Conservation (phyloP, 2,797 vertebrate genomes). For the Myotis planiceps region DNA sequence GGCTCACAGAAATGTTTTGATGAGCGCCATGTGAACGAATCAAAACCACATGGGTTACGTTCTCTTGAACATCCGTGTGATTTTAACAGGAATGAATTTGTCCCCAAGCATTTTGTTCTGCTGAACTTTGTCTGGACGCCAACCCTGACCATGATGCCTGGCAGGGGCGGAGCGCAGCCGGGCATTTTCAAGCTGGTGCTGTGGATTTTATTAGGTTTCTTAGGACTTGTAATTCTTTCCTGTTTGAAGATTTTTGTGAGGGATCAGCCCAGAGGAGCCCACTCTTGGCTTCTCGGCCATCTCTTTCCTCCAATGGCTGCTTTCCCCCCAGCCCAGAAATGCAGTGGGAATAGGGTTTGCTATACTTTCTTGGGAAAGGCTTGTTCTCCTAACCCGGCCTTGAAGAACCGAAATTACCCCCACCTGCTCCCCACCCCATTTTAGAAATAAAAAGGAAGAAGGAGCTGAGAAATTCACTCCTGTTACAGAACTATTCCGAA, state of each 20-base stretch:
- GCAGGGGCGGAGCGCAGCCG: not conserved
- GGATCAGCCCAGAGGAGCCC: not conserved
- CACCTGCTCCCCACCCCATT: not conserved
- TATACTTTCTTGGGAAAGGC: not conserved
- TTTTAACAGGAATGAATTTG: slow-evolving; percentile 26
- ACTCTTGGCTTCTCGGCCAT: not conserved
- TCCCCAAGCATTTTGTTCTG: not conserved
- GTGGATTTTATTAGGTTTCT: not conserved
- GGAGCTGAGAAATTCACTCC: not conserved
- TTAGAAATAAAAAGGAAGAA: not conserved
- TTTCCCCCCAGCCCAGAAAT: not conserved
- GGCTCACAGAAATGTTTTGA: not conserved
- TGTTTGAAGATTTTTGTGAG: not conserved
- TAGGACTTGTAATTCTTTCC: not conserved
- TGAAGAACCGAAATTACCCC: not conserved
- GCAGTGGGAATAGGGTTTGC: not conserved
- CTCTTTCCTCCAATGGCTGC: not conserved
- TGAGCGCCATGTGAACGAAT: not conserved
- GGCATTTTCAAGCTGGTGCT: not conserved
- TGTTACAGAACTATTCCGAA: not conserved
- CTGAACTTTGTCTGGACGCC: not conserved
- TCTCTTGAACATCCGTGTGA: not conserved
- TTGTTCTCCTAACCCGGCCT: not conserved
- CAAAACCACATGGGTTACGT: not conserved
- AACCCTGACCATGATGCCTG: not conserved